Evolutionary conservation across 2,797 vertebrate species (phyloP).

Genomic region (Rhodeus uyekii): DNA sequence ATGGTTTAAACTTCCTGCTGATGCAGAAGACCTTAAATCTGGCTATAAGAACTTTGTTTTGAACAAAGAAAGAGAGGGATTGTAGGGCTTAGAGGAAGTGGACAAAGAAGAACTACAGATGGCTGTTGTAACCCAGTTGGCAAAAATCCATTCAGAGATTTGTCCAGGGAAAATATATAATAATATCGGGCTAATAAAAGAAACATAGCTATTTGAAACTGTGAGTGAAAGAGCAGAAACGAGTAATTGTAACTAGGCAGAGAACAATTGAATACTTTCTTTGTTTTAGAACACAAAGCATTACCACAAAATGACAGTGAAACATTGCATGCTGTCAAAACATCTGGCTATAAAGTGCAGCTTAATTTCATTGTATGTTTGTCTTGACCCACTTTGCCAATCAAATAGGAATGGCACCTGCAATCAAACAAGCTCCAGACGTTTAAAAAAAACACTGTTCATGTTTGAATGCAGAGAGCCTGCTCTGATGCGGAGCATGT

Average conservation of each 20-base stretch:
- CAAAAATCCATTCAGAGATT: conserved; percentile 45
- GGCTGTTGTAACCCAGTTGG: conserved; percentile 50
- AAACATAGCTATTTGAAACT: conserved; percentile 8
- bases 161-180: conserved; percentile 39
- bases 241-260: conserved; percentile 2
- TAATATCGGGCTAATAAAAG: conserved; percentile 26
- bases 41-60: conserved; percentile 12
- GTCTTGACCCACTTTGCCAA: conserved; percentile 17
- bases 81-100: conserved; percentile 24
- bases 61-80: conserved; percentile 21
- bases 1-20: conserved; percentile 16
- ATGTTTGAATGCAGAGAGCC: conserved; percentile 10
- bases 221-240: conserved; percentile 26
- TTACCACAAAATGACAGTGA: conserved; percentile 27
- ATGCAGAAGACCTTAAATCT: conserved; percentile 16
- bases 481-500: conserved; percentile 41
- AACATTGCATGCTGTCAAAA: background rate
- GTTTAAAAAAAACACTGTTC: background rate
- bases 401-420: conserved; percentile 37
- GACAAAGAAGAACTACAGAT: conserved; percentile 52
- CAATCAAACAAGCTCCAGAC: conserved; percentile 25
- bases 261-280: conserved; percentile 3
- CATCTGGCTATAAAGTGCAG: conserved; percentile 24
- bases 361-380: conserved; percentile 26
- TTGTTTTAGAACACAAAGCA: conserved; percentile 27